Evolutionary conservation across 2,113 vertebrate genomes (phyloP).

Genomic region (Oophaga pumilio): DNA sequence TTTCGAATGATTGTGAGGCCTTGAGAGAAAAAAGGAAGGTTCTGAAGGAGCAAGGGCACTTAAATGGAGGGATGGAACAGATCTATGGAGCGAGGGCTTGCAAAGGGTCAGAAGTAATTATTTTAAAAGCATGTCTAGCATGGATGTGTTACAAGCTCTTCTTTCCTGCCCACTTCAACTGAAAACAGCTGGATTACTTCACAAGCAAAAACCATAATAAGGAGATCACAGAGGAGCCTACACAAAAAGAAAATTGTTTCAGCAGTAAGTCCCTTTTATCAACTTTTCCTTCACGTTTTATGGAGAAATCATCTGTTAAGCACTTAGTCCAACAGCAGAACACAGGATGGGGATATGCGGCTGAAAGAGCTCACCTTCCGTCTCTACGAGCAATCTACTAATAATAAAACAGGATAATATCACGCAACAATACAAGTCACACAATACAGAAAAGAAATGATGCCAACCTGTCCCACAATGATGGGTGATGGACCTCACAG

Average conservation of each 20-base stretch:
- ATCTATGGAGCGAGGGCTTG: conserved; percentile 22
- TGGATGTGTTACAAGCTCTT: conserved; percentile 3
- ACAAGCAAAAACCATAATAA: conserved; percentile 36
- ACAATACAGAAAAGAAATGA: background rate
- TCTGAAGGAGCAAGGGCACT: background rate
- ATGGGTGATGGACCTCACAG: background rate
- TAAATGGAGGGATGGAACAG: conserved; percentile 11
- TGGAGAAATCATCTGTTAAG: conserved; percentile 5
- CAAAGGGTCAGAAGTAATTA: conserved; percentile 67
- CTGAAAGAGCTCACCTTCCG: background rate
- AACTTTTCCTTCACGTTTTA: conserved; percentile 26
- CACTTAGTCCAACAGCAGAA: background rate
- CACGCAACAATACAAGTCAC: background rate
- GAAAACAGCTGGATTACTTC: conserved; percentile 30
- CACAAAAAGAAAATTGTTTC: conserved; percentile 17
- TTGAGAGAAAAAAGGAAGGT: background rate
- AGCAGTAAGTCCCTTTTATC: conserved; percentile 36
- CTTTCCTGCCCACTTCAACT: background rate
- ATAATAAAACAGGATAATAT: too few relatives aligned
- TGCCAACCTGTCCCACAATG: background rate
- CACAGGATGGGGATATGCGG: background rate
- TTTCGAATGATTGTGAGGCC: conserved; percentile 31
- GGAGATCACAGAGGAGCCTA: conserved; percentile 4
- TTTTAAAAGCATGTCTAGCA: conserved; percentile 65
- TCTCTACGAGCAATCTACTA: background rate